Conservation (phyloP, 2,797 vertebrate genomes). For the Dendrocincla tyrannina region DNA sequence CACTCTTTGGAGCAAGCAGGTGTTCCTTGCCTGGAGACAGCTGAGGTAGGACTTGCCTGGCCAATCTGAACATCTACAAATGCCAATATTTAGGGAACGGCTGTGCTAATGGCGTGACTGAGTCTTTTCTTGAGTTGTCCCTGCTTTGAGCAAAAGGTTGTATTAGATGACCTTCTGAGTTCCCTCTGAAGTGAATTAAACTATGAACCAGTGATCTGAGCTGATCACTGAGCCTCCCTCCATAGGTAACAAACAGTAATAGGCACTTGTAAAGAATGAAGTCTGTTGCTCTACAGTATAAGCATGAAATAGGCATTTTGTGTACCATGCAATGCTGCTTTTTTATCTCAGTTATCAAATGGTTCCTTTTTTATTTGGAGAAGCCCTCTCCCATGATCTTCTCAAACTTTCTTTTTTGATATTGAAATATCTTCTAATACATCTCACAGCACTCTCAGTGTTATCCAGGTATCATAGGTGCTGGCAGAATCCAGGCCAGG, state of each 20-base stretch:
- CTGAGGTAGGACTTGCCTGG: not conserved
- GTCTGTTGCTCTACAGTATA: not conserved
- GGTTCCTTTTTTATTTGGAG: not conserved
- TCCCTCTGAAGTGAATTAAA: not conserved
- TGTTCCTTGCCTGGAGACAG: not conserved
- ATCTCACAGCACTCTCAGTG: not conserved
- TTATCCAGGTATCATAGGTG: not conserved
- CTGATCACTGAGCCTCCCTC: not conserved
- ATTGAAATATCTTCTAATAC: not conserved
- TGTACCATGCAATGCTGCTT: not conserved
- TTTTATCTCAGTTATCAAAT: not conserved
- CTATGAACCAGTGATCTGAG: not conserved
- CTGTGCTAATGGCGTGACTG: not conserved
- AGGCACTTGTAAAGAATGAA: not conserved
- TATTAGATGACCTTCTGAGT: not conserved
- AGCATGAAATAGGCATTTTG: not conserved
- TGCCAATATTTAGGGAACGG: not conserved
- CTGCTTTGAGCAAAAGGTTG: not conserved
- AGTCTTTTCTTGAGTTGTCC: not conserved
- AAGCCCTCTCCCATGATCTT: not conserved
- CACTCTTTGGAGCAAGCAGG: not conserved
- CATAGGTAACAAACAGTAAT: not conserved
- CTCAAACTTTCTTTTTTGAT: not conserved
- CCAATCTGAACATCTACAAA: not conserved
- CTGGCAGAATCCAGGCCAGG: not conserved